Evolutionary conservation across 2,797 vertebrate species (phyloP).

Genomic region (Kryptolebias ocellatus): DNA sequence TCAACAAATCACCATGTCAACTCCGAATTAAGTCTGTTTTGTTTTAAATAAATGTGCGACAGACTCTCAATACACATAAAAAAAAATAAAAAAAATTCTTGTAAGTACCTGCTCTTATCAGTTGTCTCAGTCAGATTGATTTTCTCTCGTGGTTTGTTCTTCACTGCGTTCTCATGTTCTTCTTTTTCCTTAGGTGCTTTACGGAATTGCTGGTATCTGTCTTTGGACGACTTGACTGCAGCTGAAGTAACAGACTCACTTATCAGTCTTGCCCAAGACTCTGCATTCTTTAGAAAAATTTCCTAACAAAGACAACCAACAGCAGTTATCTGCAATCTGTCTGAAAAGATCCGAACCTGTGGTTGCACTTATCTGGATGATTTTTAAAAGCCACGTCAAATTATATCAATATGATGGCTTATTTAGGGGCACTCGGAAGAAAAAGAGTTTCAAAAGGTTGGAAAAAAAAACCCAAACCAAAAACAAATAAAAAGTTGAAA

Average conservation of each 20-base stretch:
- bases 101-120: slow-evolving; percentile 79
- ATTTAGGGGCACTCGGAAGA: too few species aligned
- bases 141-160: slow-evolving; percentile 69
- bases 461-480: too few species aligned
- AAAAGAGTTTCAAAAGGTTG: too few species aligned
- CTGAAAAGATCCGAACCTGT: background rate
- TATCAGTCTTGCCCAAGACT: slow-evolving; percentile 88
- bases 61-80: background rate
- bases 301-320: slow-evolving; percentile 75
- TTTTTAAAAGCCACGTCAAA: background rate
- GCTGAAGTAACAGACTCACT: slow-evolving; percentile 73
- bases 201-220: slow-evolving; percentile 89
- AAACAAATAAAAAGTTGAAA: too few species aligned
- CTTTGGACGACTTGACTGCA: slow-evolving; percentile 85
- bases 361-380: background rate
- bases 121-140: slow-evolving; percentile 57
- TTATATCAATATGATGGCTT: too few species aligned
- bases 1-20: too few species aligned
- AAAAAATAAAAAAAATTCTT: background rate
- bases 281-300: slow-evolving; percentile 83
- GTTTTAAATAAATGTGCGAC: too few species aligned
- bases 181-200: slow-evolving; percentile 88
- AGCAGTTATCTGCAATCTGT: background rate
- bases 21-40: too few species aligned
- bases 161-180: slow-evolving; percentile 77